phyloP scores from a whole-genome alignment of 2,888 invertebrate genomes.

The Piscicola geometra region DNA sequence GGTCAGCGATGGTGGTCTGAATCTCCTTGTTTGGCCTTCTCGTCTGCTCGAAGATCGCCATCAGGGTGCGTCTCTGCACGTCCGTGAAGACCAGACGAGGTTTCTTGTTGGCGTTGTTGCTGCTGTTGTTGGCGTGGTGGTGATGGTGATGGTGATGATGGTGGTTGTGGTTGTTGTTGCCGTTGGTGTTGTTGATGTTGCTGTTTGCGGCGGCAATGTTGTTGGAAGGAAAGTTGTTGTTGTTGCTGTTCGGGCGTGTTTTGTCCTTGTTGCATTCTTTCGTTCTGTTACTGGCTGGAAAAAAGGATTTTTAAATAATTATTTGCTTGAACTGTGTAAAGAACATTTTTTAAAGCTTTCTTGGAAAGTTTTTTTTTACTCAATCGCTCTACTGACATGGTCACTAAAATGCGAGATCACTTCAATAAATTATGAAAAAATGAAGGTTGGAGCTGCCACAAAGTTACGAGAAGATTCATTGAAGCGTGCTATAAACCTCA shows the following conservation, averaged over 20 bases:
- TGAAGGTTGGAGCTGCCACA: no score
- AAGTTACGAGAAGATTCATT: no score
- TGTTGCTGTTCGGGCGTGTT: not conserved
- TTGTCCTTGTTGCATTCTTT: constrained; percentile 1
- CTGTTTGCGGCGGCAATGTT: constrained; percentile 5
- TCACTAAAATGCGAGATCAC: no score
- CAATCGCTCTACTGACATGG: no score
- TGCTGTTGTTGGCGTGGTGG: not conserved
- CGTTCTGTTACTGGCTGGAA: not conserved
- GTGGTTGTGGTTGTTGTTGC: not conserved
- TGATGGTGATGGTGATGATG: no score
- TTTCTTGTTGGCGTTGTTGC: no score
- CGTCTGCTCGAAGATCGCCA: constrained; percentile 99
- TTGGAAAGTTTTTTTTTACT: no score
- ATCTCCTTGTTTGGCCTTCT: constrained; percentile 98
- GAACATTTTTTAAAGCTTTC: no score
- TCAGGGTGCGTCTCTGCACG: constrained; percentile 97
- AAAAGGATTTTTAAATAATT: no score
- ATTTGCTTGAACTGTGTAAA: no score
- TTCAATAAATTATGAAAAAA: no score
- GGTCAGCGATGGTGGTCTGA: constrained; percentile 97
- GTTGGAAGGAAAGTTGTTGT: constrained; percentile 3
- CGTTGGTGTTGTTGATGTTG: constrained; percentile 13
- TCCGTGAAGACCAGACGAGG: constrained; percentile 99
- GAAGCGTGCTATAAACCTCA: no score